A percentile compares a stretch with the other conserved stretches of the same genome.
Conservation (phyloP, 2,797 vertebrate species). For the Cyclura pinguis region DNA sequence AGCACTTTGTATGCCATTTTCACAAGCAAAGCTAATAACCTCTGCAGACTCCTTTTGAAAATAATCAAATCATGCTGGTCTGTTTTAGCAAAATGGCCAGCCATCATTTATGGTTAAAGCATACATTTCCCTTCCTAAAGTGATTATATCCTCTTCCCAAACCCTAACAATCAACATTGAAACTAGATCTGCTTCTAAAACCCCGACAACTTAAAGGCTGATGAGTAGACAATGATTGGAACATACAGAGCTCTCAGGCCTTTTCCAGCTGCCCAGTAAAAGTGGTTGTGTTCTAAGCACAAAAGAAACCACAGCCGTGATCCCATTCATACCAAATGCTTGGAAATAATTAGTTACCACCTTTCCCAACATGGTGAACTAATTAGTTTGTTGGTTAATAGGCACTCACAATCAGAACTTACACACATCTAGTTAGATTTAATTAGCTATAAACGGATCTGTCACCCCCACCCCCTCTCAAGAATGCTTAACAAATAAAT, state of each 20-base stretch:
- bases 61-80: slow-evolving; percentile 31
- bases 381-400: no score
- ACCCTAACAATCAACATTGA: background rate
- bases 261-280: background rate
- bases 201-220: background rate
- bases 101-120: slow-evolving; percentile 5
- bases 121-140: slow-evolving; percentile 2
- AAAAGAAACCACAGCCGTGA: background rate
- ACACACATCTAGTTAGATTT: no score
- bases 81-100: slow-evolving; percentile 9
- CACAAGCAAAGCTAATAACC: slow-evolving; percentile 27
- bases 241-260: background rate
- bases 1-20: background rate
- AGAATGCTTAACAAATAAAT: no score
- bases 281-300: background rate
- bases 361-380: no score
- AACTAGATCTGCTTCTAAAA: background rate
- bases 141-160: background rate
- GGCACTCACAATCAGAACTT: no score
- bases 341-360: no score
- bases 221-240: background rate
- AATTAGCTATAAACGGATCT: no score
- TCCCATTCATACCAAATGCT: background rate
- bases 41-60: slow-evolving; percentile 28
- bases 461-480: no score